Conservation (phyloP, 2,797 vertebrate species). For the Peromyscus aztecus region DNA sequence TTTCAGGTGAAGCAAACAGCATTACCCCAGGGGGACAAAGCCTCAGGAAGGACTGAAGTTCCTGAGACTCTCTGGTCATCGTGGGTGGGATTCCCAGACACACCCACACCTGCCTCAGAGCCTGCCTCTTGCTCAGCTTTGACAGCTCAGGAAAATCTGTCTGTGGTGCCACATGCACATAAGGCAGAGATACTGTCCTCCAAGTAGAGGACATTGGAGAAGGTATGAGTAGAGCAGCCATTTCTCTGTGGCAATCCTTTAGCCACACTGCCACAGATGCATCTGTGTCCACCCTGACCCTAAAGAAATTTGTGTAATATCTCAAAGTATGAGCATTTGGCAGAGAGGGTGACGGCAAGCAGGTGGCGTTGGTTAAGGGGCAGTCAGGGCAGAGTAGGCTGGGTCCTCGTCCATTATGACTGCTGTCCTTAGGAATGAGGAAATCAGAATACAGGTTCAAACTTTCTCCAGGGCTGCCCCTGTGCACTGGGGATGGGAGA, state of each 20-base stretch:
- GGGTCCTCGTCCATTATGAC: not conserved
- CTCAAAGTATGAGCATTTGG: not conserved
- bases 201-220: not conserved
- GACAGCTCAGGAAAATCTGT: not conserved
- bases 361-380: not conserved
- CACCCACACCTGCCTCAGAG: not conserved
- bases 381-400: not conserved
- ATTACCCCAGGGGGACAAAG: not conserved
- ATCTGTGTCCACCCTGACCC: not conserved
- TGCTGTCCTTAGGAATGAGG: not conserved
- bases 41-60: not conserved
- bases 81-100: not conserved
- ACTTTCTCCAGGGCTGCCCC: not conserved
- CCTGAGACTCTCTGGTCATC: not conserved
- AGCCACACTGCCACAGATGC: rapidly evolving
- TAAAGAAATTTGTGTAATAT: not conserved
- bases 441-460: not conserved
- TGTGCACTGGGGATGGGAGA: too few species aligned
- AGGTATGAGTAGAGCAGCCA: not conserved
- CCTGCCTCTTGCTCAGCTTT: too few species aligned
- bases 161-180: rapidly evolving
- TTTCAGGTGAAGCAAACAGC: not conserved
- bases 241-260: rapidly evolving
- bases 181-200: not conserved
- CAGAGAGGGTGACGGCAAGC: not conserved